Evolutionary conservation across 2,113 vertebrate genomes (phyloP).

Genomic region (Polyodon spathula): DNA sequence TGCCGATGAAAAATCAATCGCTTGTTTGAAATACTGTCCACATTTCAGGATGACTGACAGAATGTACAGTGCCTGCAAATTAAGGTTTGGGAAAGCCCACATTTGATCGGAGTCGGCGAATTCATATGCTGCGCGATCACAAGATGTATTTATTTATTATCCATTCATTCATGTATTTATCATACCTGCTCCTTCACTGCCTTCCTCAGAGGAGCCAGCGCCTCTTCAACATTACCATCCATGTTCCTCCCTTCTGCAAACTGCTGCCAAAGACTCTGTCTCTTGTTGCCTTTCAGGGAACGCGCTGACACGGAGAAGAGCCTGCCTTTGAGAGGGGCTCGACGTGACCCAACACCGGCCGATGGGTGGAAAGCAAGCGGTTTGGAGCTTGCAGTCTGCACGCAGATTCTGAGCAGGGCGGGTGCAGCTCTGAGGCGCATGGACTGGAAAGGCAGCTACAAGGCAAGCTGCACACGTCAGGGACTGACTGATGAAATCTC

Average conservation of each 20-base stretch:
- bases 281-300: conserved; percentile 33
- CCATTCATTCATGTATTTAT: not conserved
- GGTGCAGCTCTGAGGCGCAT: conserved; percentile 49
- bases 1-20: too few relatives aligned
- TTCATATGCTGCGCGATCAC: too few relatives aligned
- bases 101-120: too few relatives aligned
- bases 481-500: conserved; percentile 62
- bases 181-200: conserved; percentile 81
- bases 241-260: conserved; percentile 46
- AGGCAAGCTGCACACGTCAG: conserved; percentile 7
- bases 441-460: conserved; percentile 31
- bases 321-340: conserved; percentile 29
- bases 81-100: too few relatives aligned
- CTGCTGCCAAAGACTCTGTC: conserved; percentile 38
- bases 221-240: conserved; percentile 61
- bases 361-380: conserved; percentile 20
- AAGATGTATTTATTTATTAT: too few relatives aligned
- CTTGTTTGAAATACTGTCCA: too few relatives aligned
- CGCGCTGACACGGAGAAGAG: conserved; percentile 36
- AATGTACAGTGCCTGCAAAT: too few relatives aligned
- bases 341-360: conserved; percentile 26
- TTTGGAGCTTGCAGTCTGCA: conserved; percentile 21
- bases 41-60: too few relatives aligned
- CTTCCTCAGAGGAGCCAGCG: conserved; percentile 76
- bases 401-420: conserved; percentile 48